Evolutionary conservation across 2,888 invertebrate species (phyloP), one percentile per base, ranked within the genome.

Genomic region (Dione vanillae): DNA sequence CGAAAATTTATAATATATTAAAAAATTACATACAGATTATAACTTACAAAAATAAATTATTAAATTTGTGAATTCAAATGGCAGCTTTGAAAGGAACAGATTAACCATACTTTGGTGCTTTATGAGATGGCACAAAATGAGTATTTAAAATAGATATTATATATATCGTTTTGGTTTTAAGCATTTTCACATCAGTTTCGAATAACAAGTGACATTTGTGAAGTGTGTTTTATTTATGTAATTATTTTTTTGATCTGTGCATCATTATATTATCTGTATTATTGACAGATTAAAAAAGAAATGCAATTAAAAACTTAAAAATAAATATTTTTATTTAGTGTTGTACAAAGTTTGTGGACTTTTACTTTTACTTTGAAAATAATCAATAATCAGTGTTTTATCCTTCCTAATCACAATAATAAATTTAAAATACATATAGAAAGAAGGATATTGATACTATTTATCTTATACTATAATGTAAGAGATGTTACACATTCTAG

Each of bases 51-150:
- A 49, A 49, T 49, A 49, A 49, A 49, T 0, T 49, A 10, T 8
- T 16, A 16, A 47, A 47, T n/a, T n/a, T n/a, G n/a, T n/a, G n/a
- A n/a, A n/a, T n/a, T n/a, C 16, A 19, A 49, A 16, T 10, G n/a
- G n/a, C 40, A 56, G 56, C 61, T 11, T 27, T 45, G 6, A 10
- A 61, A 61, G 61, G 61, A 61, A 61, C 61, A 27, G n/a, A 61
- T n/a, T 3, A 61, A 59, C 59, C 59, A 43, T 43, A 27, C 5
- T 27, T 45, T 27, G 43, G 61, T 61, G 27, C 14, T 10, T 59
- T 43, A 59, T 10, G 8, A n/a, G 27, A 59, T 59, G 59, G 43
- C 59, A 59, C 59, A 27, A 45, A n/a, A 27, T 45, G 27, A 61
- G 43, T 45, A 61, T 56, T 56, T 54, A 10, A 8, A 49, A 52